These are phyloP conservation scores for Suncus etruscus DNA, from an alignment of 2,113 vertebrate species.

Conservation along the genomic window DNA sequence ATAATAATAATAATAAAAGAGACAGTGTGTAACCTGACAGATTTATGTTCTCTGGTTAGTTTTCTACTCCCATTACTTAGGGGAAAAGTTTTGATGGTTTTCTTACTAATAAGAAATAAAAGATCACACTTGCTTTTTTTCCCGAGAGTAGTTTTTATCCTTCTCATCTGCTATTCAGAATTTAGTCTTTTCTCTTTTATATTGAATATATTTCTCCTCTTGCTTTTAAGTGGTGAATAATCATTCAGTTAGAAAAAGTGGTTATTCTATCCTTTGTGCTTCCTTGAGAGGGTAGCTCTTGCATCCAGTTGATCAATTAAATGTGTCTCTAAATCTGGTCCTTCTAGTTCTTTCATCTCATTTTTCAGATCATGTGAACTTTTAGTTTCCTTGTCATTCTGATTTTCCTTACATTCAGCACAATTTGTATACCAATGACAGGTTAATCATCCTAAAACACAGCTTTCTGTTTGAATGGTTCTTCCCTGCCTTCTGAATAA, in stretches of 20 bases:
- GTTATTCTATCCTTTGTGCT: neutral
- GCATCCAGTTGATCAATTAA: neutral
- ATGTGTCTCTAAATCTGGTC: constrained; percentile 9
- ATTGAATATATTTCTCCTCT: neutral
- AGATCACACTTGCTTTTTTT: constrained; percentile 17
- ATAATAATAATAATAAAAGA: too few species aligned
- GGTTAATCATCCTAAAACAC: constrained; percentile 20
- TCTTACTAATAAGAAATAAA: constrained; percentile 49
- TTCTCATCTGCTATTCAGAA: constrained; percentile 1
- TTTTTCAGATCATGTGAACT: constrained; percentile 8
- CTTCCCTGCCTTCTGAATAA: constrained; percentile 12
- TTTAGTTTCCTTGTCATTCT: neutral
- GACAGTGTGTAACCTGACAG: neutral
- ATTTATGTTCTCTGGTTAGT: constrained; percentile 9
- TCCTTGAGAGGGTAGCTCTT: neutral
- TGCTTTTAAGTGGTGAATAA: constrained; percentile 6
- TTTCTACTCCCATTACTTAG: neutral
- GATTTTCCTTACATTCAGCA: neutral
- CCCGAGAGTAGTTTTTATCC: constrained; percentile 1
- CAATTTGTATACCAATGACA: neutral
- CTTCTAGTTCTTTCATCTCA: constrained; percentile 28
- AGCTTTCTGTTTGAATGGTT: constrained; percentile 52
- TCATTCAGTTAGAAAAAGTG: neutral
- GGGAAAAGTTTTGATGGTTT: constrained; percentile 8
- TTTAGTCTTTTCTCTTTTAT: neutral